phyloP scores from a whole-genome alignment of 1,140 invertebrate species.

The Pogonus chalceus region DNA sequence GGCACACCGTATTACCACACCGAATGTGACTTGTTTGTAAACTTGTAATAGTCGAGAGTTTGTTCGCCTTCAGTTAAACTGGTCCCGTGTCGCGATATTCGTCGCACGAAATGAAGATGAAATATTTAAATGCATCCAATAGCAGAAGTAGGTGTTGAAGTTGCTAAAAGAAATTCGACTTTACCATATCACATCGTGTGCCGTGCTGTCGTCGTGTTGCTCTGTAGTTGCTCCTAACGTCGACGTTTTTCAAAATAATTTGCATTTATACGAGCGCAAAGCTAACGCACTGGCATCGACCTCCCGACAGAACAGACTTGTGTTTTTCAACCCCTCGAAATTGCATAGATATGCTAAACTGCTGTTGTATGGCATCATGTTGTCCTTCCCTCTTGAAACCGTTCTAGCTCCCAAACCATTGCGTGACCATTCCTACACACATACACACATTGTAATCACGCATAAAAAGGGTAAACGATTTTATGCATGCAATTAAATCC shows the following conservation, averaged over 20 bases:
- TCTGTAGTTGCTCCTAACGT: background rate
- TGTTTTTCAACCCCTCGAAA: slow-evolving; percentile 2
- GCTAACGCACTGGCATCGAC: background rate
- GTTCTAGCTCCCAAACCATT: too few relatives aligned
- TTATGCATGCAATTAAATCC: too few relatives aligned
- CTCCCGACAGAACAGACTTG: background rate
- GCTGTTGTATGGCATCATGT: background rate
- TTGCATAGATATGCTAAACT: slow-evolving; percentile 6
- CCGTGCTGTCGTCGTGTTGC: background rate
- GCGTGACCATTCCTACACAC: too few relatives aligned
- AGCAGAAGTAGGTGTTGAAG: background rate
- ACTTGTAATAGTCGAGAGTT: slow-evolving; percentile 6
- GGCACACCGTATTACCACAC: background rate
- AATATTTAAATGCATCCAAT: slow-evolving; percentile 6
- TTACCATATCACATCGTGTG: too few relatives aligned
- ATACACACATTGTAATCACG: too few relatives aligned
- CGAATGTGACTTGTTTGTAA: slow-evolving; percentile 7
- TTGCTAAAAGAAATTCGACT: background rate
- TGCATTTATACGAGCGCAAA: slow-evolving; percentile 7
- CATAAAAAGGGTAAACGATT: too few relatives aligned
- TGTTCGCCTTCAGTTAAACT: background rate
- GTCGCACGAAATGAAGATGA: slow-evolving; percentile 6
- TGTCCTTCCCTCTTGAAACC: too few relatives aligned
- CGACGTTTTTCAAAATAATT: slow-evolving; percentile 2
- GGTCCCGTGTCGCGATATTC: background rate